These are phyloP conservation scores for Saccostrea glomerata DNA, from an alignment of 1,140 invertebrate genomes.

Conservation along the genomic window DNA sequence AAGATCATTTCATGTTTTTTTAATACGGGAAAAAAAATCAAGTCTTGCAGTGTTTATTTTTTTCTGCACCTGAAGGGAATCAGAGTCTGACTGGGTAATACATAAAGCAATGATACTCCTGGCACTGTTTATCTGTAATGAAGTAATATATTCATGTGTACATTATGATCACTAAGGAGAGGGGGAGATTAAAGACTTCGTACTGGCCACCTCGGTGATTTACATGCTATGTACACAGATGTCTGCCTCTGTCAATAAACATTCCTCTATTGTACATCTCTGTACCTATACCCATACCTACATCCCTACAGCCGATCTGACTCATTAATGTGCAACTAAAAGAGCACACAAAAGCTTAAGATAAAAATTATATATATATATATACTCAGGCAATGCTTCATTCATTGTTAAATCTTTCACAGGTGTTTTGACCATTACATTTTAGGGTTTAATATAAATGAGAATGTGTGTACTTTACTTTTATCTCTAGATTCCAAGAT, in stretches of 20 bases:
- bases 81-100: neutral
- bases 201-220: neutral
- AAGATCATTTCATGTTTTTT: neutral
- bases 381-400: neutral
- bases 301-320: neutral
- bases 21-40: neutral
- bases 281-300: neutral
- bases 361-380: no score
- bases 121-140: constrained; percentile 8
- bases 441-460: neutral
- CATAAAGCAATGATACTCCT: neutral
- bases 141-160: constrained; percentile 19
- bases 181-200: neutral
- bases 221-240: neutral
- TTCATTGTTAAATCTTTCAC: neutral
- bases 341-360: neutral
- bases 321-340: neutral
- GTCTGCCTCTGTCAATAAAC: neutral
- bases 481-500: neutral
- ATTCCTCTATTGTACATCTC: neutral
- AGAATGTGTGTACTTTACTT: neutral
- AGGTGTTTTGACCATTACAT: neutral
- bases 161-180: neutral
- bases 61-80: constrained; percentile 1
- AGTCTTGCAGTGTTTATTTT: constrained; percentile 16